phyloP scores from a whole-genome alignment of 1,140 invertebrate species.

The Carposina sasakii region DNA sequence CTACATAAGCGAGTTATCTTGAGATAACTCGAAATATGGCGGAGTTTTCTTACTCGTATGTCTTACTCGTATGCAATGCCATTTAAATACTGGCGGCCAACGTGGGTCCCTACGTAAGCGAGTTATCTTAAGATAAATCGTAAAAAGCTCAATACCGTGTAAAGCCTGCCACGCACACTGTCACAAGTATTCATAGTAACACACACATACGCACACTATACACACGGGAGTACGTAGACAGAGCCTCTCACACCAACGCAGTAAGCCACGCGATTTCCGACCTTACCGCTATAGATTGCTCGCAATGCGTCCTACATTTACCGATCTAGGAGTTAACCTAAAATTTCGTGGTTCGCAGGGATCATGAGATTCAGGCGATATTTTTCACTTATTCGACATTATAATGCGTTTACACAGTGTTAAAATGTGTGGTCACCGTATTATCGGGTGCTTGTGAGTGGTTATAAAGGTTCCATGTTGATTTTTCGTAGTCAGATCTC shows the following conservation, averaged over 20 bases:
- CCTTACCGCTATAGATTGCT: constrained; percentile 41
- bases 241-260: constrained; percentile 36
- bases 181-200: constrained; percentile 8
- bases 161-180: constrained; percentile 15
- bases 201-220: constrained; percentile 18
- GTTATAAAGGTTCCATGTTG: too few relatives aligned
- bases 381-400: too few relatives aligned
- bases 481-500: too few relatives aligned
- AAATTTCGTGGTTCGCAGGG: constrained; percentile 43
- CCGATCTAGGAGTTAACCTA: constrained; percentile 61
- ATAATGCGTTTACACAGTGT: too few relatives aligned
- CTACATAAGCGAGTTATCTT: too few relatives aligned
- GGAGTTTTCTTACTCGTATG: too few relatives aligned
- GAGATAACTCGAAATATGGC: too few relatives aligned
- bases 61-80: too few relatives aligned
- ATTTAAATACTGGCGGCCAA: too few relatives aligned
- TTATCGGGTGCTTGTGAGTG: too few relatives aligned
- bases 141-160: constrained; percentile 16
- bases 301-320: constrained; percentile 58
- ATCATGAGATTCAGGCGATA: constrained; percentile 28
- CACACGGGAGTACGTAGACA: constrained; percentile 15
- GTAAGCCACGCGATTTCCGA: constrained; percentile 37
- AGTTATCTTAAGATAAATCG: constrained; percentile 5
- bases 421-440: too few relatives aligned
- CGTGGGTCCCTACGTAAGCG: too few relatives aligned